These are phyloP conservation scores for Dipodomys ordii DNA, from an alignment of 2,113 vertebrate genomes.

Conservation along the genomic window DNA sequence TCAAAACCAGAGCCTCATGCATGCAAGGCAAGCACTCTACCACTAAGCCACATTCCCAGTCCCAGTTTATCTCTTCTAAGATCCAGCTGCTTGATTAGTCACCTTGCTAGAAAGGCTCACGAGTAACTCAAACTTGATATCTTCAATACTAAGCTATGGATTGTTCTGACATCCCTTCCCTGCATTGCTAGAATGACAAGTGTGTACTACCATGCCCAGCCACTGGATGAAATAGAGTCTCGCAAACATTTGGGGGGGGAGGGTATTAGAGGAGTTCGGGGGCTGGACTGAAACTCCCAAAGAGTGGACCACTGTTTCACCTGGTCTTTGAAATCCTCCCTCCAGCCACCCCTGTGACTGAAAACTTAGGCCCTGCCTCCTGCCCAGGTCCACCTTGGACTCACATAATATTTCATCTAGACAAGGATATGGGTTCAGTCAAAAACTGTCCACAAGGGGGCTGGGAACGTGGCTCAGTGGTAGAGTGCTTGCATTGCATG, in stretches of 20 bases:
- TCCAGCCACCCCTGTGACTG: neutral
- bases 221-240: too few relatives aligned
- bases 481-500: too few relatives aligned
- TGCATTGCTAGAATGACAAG: too few relatives aligned
- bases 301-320: rapidly evolving
- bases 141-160: neutral
- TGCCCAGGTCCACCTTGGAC: neutral
- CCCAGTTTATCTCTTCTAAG: neutral
- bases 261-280: too few relatives aligned
- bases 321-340: neutral
- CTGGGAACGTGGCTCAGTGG: too few relatives aligned
- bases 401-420: neutral
- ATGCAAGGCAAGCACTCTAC: too few relatives aligned
- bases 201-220: too few relatives aligned
- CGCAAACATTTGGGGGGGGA: too few relatives aligned
- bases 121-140: neutral
- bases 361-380: neutral
- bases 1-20: too few relatives aligned
- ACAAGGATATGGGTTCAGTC: neutral
- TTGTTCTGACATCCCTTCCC: too few relatives aligned
- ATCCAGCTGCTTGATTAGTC: neutral
- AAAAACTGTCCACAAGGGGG: neutral
- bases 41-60: too few relatives aligned
- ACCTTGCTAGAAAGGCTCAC: neutral
- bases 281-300: too few relatives aligned